Percentiles rank a stretch among this genome's conserved stretches.
phyloP scores from a whole-genome alignment of 2,797 vertebrate genomes.

The Phalanger gymnotis region DNA sequence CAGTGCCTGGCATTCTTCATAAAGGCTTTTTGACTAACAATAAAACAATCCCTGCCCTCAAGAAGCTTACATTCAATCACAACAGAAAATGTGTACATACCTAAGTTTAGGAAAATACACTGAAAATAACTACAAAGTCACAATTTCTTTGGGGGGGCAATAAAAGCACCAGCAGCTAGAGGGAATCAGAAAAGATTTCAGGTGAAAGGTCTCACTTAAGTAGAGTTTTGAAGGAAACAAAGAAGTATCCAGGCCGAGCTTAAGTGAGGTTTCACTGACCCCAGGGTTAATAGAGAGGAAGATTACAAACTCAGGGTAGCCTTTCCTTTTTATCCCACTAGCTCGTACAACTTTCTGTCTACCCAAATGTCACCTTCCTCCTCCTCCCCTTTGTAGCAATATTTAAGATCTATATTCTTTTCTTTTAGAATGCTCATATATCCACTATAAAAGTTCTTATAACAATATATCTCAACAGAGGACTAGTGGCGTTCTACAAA shows the following conservation, averaged over 20 bases:
- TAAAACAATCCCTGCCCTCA: not conserved
- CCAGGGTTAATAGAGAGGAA: not conserved
- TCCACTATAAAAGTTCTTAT: not conserved
- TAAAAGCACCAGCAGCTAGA: not conserved
- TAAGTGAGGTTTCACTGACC: not conserved
- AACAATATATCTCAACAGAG: not conserved
- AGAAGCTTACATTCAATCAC: not conserved
- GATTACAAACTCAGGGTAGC: not conserved
- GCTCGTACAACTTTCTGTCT: not conserved
- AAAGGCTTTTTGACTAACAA: not conserved
- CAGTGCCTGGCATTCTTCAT: not conserved
- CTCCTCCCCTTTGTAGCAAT: not conserved
- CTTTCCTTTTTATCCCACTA: not conserved
- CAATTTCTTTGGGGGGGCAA: not conserved
- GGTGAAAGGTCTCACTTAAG: not conserved
- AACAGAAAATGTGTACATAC: not conserved
- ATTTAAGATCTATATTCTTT: not conserved
- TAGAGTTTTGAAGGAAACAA: not conserved
- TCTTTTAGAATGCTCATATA: not conserved
- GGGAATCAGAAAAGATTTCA: not conserved
- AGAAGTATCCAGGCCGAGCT: not conserved
- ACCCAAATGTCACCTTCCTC: not conserved
- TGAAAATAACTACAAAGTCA: not conserved
- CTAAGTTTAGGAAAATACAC: not conserved
- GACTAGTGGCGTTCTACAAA: not conserved